phyloP scores from a whole-genome alignment of 2,888 invertebrate genomes.

The Rapana venosa region DNA sequence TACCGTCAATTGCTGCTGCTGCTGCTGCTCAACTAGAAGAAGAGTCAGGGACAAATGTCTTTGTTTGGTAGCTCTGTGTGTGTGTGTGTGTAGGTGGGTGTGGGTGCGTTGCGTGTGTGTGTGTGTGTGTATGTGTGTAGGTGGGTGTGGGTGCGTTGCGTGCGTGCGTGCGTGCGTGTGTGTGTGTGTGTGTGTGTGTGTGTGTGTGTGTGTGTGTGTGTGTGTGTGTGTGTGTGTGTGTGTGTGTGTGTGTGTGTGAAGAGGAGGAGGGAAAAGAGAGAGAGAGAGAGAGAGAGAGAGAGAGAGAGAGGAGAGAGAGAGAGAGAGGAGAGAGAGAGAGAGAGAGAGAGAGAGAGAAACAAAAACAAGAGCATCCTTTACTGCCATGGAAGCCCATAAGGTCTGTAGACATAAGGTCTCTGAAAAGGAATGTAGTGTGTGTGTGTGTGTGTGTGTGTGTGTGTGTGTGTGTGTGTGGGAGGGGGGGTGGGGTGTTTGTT shows the following conservation, averaged over 20 bases:
- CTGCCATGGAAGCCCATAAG: no score
- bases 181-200: background rate
- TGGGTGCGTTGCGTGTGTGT: background rate
- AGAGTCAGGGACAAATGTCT: no score
- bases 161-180: background rate
- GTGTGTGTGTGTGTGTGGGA: background rate
- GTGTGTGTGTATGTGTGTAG: background rate
- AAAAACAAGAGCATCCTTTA: background rate
- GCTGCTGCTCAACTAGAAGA: no score
- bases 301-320: background rate
- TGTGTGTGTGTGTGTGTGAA: background rate
- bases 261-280: background rate
- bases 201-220: slow-evolving; percentile 1
- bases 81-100: background rate
- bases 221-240: background rate
- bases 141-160: background rate
- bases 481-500: background rate
- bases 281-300: background rate
- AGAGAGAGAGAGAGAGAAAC: background rate
- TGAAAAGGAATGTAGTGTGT: background rate
- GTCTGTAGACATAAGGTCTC: background rate
- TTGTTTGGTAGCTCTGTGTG: background rate
- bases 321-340: background rate
- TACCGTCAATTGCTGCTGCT: no score
- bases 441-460: slow-evolving; percentile 1